Evolutionary conservation across 1,140 invertebrate genomes (phyloP), one percentile per base, ranked within the genome.

Genomic region (Halictus rubicundus): DNA sequence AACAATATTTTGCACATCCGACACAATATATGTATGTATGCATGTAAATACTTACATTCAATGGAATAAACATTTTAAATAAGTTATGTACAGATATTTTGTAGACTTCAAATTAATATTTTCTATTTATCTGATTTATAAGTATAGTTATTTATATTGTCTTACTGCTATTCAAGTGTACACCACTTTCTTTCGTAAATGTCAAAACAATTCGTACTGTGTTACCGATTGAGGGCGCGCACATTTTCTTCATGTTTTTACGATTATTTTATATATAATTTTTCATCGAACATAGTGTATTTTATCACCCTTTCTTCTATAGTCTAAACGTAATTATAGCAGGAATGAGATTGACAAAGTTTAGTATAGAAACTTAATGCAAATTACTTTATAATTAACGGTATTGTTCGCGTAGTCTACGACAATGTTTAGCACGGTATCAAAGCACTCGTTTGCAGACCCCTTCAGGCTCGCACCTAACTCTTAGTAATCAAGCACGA

Each of bases 401-500:
- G 12, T 37, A 59, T 54, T 71, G 19, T 65, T 60, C 14, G 46
- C 42, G 63, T 25, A 70, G 60, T 39, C 37, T 83, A 84, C 78
- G 81, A 71, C 63, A 73, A 83, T 76, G 52, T 52, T 69, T 65
- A 61, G 27, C 1, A 25, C 6, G 6, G 59, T 76, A 76, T 71
- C 49, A 60, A 60, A 72, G 63, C 71, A 52, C 59, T 54, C 27
- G 27, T 81, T 81, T 80, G 27, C 25, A 68, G 65, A 54, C 66
- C 66, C 61, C 60, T 75, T 63, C 54, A 75, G 32, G 54, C 60
- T 66, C 37, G 39, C 73, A 65, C 37, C 70, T 81, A 69, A 77
- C 65, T 42, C 49, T 27, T 69, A 16, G 66, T 69, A 73, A 81
- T 74, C 79, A 81, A 81, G 57, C 54, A 78, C 54, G 70, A 85